These are phyloP conservation scores for Pogonocichla stellata DNA, from an alignment of 2,113 vertebrate genomes.

Conservation along the genomic window DNA sequence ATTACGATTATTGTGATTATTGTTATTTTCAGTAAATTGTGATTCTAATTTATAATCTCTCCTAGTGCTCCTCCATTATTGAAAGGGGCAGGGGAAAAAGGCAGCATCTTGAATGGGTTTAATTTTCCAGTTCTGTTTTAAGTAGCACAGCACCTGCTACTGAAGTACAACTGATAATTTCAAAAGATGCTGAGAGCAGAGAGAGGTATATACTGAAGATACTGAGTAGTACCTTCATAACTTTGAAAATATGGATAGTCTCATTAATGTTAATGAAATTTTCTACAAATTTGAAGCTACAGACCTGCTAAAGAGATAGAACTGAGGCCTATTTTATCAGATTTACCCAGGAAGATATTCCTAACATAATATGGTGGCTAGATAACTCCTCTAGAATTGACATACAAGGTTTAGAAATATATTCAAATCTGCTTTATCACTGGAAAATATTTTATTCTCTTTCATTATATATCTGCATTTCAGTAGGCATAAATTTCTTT, in stretches of 20 bases:
- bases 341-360: background rate
- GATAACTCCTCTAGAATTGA: background rate
- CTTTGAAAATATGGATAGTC: background rate
- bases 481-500: background rate
- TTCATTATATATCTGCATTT: background rate
- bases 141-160: background rate
- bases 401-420: background rate
- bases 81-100: rapidly evolving
- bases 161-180: background rate
- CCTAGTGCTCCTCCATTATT: background rate
- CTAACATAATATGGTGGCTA: background rate
- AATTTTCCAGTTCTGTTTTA: background rate
- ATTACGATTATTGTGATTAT: background rate
- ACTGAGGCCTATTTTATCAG: background rate
- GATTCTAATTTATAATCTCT: background rate
- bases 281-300: background rate
- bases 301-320: background rate
- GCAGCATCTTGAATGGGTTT: background rate
- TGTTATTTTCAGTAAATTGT: background rate
- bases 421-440: background rate
- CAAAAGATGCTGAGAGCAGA: background rate
- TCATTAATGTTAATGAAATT: background rate
- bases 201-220: background rate
- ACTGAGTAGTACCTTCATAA: background rate
- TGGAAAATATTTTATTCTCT: background rate